Base-by-base conservation (phyloP, 53 echinoderm and acorn worm genomes). In the Patiria pectinifera region DNA sequence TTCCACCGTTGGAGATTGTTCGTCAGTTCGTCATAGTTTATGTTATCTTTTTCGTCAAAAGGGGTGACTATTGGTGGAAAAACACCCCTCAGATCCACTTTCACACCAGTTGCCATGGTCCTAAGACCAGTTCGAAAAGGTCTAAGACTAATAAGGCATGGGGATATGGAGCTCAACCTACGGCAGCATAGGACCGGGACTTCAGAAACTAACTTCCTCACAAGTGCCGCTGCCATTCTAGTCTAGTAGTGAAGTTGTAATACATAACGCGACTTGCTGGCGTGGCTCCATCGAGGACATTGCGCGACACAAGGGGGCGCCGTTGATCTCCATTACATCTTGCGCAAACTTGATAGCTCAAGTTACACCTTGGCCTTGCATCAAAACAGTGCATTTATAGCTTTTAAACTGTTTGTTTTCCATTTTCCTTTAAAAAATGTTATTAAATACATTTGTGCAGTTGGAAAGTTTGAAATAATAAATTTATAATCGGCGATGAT, bases 11-110 rank as follows among this genome's bases (percentile, higher is more conserved):
- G 75, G 2, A 97, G 48, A 86, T 97, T 97, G 43, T 95, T 91
- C 72, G 93, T 84, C 47, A 97, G 80, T 61, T 92, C 80, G 14
- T 92, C 66, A 26, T 95, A 97, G 35, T 93, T 85, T 11, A 97
- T 88, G 72, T 94, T 96, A 70, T 96, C 98, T 15, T 96, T 87
- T 5, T 94, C 83, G 84, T 97, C 95, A 80, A 97, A 97, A 3
- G 98, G 96, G 0, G 95, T 96, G 74, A 91, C 88, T 26, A 97
- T 96, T 0, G 98, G 98, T 12, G 98, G 98, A 60, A 92, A 92
- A 44, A 97, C 94, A 35, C 98, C 98, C 46, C 82, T 92, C 62
- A 97, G 83, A 83, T 97, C 96, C 25, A 97, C 13, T 48, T 69
- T 60, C 0, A 11, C 13, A 46, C 25, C 24, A 0, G 90, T 66